Evolutionary conservation across 2,888 invertebrate genomes (phyloP), one percentile per base, ranked within the genome.

Genomic region (Lasioglossum villosulum): DNA sequence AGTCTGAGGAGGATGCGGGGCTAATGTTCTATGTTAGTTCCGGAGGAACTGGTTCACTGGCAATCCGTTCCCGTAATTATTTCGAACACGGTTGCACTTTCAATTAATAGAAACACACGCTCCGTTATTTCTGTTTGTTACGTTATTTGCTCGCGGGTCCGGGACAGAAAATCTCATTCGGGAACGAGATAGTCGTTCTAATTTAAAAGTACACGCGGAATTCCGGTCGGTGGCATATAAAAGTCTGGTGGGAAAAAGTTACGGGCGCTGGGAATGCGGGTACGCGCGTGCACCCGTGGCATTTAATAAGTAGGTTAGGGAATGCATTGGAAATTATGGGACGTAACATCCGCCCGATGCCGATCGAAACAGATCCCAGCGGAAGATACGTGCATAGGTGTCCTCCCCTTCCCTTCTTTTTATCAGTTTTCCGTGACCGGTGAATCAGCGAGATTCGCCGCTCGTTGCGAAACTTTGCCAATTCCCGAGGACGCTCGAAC

Each of bases 231-330:
- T 16, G 42, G 76, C 72, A 45, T 68, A 76, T 81, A 81, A 83
- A 83, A 80, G 83, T 83, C 83, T 56, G 37, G 16, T 52, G 72
- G 45, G 81, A 73, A 37, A 73, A 83, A 81, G 76, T 83, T 80
- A 80, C 48, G 63, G 52, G 42, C 1, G 42, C 48, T n/a, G 56
- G n/a, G 74, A 72, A 45, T 66, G 59, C 42, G 63, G 16, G 16
- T 8, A n/a, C 42, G 75, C 81, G 66, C 76, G 76, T 80, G 80
- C 75, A 73, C 39, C 68, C 52, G 63, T 30, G 80, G 80, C 75
- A 81, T 83, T 83, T 83, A 83, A 83, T 81, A 83, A 83, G 81
- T 81, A 76, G 75, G 83, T 83, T 83, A 76, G 75, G 39, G 83
- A 73, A 83, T 73, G 76, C 81, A 76, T 76, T 42, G 75, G n/a